phyloP scores from a whole-genome alignment of 1,140 invertebrate genomes.

The Cheumatopsyche charites region DNA sequence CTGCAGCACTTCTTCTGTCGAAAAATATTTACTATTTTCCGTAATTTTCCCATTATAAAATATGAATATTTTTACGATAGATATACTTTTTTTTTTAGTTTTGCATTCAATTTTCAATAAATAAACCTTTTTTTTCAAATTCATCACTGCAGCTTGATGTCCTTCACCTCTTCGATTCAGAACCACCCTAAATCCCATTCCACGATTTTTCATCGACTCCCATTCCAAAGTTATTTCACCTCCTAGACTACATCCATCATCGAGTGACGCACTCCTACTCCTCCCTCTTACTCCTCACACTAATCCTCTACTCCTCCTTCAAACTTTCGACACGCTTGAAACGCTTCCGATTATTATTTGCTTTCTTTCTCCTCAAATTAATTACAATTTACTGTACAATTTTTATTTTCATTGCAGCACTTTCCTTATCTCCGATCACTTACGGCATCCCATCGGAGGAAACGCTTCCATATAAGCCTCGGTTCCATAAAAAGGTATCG shows the following conservation, averaged over 20 bases:
- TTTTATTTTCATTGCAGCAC: too few species aligned
- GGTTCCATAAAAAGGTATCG: too few species aligned
- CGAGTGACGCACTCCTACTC: slow-evolving; percentile 22
- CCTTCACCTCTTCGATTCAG: neutral
- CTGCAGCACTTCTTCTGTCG: too few species aligned
- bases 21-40: too few species aligned
- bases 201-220: neutral
- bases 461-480: too few species aligned
- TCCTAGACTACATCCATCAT: slow-evolving; percentile 40
- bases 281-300: slow-evolving; percentile 5
- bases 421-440: too few species aligned
- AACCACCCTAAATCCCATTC: neutral
- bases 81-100: too few species aligned
- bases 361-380: neutral
- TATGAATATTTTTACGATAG: too few species aligned
- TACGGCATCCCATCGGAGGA: too few species aligned
- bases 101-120: too few species aligned
- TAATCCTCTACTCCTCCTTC: neutral
- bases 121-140: too few species aligned
- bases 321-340: neutral
- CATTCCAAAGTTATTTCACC: neutral
- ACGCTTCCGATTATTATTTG: neutral
- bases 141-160: neutral
- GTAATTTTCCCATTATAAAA: too few species aligned
- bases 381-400: neutral